Evolutionary conservation across 1,140 invertebrate species (phyloP).

Genomic region (Oscheius sp.): DNA sequence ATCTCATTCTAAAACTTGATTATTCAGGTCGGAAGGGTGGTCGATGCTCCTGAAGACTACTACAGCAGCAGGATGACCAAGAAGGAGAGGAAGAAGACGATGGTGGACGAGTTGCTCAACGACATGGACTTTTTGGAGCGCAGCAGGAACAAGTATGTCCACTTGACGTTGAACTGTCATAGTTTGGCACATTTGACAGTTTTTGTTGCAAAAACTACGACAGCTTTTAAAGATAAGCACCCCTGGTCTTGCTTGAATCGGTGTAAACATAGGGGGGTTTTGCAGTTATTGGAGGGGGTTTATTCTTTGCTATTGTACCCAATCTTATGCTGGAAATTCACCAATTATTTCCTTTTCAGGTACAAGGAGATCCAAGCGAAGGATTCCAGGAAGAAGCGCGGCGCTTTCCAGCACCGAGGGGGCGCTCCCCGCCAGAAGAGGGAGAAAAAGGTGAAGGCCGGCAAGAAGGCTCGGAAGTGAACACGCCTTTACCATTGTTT

Average conservation of each 20-base stretch:
- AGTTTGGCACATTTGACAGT: too few relatives aligned
- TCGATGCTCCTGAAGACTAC: conserved; percentile 33
- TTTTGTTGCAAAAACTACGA: too few relatives aligned
- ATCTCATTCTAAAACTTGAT: background rate
- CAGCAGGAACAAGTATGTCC: conserved; percentile 12
- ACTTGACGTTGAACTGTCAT: too few relatives aligned
- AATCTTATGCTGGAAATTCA: too few relatives aligned
- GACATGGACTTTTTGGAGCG: conserved; percentile 12
- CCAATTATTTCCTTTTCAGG: background rate
- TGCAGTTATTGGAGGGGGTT: too few relatives aligned
- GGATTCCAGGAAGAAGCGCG: background rate
- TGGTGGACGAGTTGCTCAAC: conserved; percentile 29
- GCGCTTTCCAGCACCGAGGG: background rate
- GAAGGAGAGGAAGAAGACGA: conserved; percentile 34
- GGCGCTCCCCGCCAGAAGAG: background rate
- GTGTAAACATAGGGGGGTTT: too few relatives aligned
- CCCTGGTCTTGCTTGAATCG: too few relatives aligned
- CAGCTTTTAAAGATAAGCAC: too few relatives aligned
- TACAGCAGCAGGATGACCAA: conserved; percentile 25
- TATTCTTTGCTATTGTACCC: too few relatives aligned
- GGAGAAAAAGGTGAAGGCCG: background rate
- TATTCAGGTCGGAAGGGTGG: conserved; percentile 26
- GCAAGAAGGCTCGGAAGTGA: background rate
- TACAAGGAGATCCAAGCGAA: background rate
- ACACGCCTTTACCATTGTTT: background rate